Conservation (phyloP, 2,888 invertebrate species). For the Chirona hameri region DNA sequence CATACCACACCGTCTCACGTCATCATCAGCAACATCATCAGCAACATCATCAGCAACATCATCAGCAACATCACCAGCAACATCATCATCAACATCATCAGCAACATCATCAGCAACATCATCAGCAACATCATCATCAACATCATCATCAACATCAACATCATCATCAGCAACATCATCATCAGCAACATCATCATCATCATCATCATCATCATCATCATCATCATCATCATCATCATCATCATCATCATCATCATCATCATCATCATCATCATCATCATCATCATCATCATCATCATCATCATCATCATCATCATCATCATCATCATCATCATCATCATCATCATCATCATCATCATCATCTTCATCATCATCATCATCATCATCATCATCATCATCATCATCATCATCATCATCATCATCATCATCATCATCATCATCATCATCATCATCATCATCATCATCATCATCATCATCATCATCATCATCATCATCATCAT, state of each 20-base stretch:
- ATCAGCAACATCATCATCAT: no score
- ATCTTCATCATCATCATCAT: constrained; percentile 11
- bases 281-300: constrained; percentile 22
- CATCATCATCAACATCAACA: no score
- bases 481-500: constrained; percentile 22
- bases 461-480: constrained; percentile 22
- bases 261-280: neutral
- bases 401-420: constrained; percentile 22
- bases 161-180: no score
- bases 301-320: neutral
- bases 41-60: no score
- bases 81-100: no score
- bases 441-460: constrained; percentile 22
- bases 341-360: constrained; percentile 22
- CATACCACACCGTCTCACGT: no score
- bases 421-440: constrained; percentile 22
- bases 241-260: neutral
- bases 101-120: no score
- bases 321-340: neutral
- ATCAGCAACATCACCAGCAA: no score
- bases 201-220: no score
- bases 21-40: no score
- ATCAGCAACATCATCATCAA: no score
- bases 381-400: constrained; percentile 22
- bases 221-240: neutral